Evolutionary conservation across 2,888 invertebrate genomes (phyloP).

Genomic region (Chironomus riparius): DNA sequence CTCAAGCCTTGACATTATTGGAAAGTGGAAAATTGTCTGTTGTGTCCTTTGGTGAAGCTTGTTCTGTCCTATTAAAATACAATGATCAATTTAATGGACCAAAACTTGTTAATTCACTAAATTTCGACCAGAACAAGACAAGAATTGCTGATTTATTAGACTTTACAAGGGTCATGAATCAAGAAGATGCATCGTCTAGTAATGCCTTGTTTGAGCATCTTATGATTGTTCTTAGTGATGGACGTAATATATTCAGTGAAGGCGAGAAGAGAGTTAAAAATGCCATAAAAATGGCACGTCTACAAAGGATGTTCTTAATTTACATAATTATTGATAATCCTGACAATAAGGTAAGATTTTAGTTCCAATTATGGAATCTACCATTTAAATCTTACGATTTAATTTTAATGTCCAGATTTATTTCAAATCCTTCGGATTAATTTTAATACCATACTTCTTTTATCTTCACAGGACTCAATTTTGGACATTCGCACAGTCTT

Average conservation of each 20-base stretch:
- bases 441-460: conserved; percentile 33
- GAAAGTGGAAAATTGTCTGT: conserved; percentile 92
- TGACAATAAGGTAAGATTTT: conserved; percentile 59
- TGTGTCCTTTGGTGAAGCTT: conserved; percentile 80
- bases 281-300: conserved; percentile 70
- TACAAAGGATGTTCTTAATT: conserved; percentile 81
- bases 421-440: conserved; percentile 16
- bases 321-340: conserved; percentile 95
- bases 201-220: conserved; percentile 48
- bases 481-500: conserved; percentile 75
- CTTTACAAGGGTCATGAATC: conserved; percentile 59
- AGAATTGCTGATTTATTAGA: conserved; percentile 74
- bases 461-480: conserved; percentile 67
- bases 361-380: too few relatives aligned
- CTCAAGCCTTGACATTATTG: conserved; percentile 77
- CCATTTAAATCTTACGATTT: conserved; percentile 58
- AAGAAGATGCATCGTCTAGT: conserved; percentile 44
- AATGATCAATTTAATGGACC: conserved; percentile 74
- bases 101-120: conserved; percentile 66
- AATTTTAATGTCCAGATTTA: conserved; percentile 53
- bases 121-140: conserved; percentile 85
- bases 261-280: conserved; percentile 67
- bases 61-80: conserved; percentile 83
- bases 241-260: conserved; percentile 83
- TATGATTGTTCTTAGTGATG: conserved; percentile 89